Evolutionary conservation across 2,888 invertebrate genomes (phyloP).

Genomic region (Mayetiola destructor): DNA sequence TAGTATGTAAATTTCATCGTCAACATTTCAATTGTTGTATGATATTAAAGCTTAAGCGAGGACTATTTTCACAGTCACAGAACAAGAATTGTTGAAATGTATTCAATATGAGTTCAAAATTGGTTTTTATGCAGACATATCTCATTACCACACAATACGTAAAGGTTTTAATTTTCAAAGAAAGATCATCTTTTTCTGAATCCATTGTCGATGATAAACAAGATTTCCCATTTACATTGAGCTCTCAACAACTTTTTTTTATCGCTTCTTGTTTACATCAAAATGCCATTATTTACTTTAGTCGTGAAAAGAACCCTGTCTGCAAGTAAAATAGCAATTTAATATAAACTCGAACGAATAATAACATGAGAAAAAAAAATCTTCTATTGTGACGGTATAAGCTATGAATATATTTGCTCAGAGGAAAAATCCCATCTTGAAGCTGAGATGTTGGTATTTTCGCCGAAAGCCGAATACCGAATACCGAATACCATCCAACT

Average conservation of each 20-base stretch:
- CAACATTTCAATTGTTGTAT: neutral
- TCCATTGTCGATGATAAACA: constrained; percentile 9
- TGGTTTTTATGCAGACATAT: neutral
- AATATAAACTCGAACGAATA: neutral
- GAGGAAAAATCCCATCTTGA: constrained; percentile 11
- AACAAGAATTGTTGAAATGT: neutral
- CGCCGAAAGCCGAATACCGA: neutral
- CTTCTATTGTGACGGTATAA: no score
- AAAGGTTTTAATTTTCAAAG: constrained; percentile 5
- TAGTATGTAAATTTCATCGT: constrained; percentile 4
- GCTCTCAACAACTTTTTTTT: neutral
- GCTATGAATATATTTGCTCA: no score
- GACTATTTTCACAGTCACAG: neutral
- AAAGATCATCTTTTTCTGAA: neutral
- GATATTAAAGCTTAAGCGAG: neutral
- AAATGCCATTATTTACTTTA: no score
- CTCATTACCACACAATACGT: neutral
- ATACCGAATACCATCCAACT: neutral
- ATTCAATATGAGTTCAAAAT: neutral
- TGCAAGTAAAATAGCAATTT: no score
- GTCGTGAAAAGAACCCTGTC: no score
- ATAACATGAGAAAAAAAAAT: neutral
- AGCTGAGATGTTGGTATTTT: neutral
- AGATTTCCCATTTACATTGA: constrained; percentile 5
- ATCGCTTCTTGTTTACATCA: constrained; percentile 10